A percentile compares a stretch with the other conserved stretches of the same genome.
Conservation (phyloP, 2,888 invertebrate genomes). For the Cancer borealis region DNA sequence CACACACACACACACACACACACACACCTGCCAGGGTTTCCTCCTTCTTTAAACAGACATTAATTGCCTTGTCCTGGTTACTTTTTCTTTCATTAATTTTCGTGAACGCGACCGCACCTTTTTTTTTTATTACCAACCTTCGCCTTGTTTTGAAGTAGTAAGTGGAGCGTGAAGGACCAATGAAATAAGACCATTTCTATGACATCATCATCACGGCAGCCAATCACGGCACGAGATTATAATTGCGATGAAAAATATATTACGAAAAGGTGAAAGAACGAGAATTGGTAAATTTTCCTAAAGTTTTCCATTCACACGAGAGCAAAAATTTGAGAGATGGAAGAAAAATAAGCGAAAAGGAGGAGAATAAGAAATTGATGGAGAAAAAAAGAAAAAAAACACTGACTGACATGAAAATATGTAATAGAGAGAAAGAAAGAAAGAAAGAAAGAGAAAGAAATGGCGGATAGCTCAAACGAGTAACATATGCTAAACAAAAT, state of each 20-base stretch:
- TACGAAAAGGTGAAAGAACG: too few species aligned
- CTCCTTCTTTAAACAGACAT: not conserved
- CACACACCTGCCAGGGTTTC: not conserved
- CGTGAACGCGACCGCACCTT: not conserved
- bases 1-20: constrained; percentile 20
- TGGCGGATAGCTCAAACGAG: not conserved
- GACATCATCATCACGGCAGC: not conserved
- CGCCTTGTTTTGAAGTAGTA: not conserved
- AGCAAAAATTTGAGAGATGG: not conserved
- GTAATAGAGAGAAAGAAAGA: not conserved
- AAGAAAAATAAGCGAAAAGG: not conserved
- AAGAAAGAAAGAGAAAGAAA: not conserved
- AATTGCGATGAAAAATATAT: too few species aligned
- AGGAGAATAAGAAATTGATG: not conserved
- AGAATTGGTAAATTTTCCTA: too few species aligned
- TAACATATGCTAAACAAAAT: not conserved
- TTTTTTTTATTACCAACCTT: not conserved
- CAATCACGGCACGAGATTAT: not conserved
- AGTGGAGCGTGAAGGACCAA: not conserved
- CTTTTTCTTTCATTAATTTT: not conserved
- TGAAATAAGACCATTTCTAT: not conserved
- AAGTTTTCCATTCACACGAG: too few species aligned
- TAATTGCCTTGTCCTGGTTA: not conserved
- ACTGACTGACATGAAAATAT: not conserved
- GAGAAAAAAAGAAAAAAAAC: not conserved